phyloP scores from a whole-genome alignment of 2,797 vertebrate genomes.

The Ficedula albicollis region DNA sequence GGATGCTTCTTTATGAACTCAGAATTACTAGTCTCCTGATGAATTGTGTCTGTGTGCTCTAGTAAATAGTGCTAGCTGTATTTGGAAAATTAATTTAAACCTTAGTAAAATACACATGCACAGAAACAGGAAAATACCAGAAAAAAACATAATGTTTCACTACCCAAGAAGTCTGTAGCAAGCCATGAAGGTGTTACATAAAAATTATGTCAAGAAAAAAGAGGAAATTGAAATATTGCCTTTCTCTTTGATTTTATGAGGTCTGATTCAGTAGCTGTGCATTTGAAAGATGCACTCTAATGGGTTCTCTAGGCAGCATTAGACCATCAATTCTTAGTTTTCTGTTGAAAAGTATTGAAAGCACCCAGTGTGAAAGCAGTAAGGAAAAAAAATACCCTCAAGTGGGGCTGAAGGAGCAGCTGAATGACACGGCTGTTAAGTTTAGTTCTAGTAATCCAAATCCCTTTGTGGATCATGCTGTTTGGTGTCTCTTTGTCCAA shows the following conservation, averaged over 20 bases:
- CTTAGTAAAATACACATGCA: neutral
- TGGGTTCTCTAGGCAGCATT: neutral
- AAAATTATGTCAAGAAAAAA: neutral
- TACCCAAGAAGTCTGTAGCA: neutral
- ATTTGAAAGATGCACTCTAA: neutral
- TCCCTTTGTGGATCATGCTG: neutral
- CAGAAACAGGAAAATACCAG: neutral
- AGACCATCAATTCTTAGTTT: neutral
- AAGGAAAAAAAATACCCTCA: neutral
- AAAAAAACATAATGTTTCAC: neutral
- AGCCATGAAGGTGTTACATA: neutral
- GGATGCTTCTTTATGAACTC: neutral
- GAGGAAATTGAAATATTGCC: neutral
- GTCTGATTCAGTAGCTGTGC: neutral
- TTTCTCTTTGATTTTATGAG: neutral
- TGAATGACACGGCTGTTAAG: accelerated
- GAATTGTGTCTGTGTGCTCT: neutral
- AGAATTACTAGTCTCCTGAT: neutral
- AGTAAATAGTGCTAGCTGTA: neutral
- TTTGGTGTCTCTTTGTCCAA: neutral
- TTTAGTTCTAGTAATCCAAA: neutral
- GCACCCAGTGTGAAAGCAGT: neutral
- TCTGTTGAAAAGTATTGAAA: neutral
- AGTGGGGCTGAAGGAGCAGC: neutral
- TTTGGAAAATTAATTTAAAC: neutral